These are phyloP conservation scores for Pica pica DNA, from an alignment of 2,113 vertebrate species.

Conservation along the genomic window DNA sequence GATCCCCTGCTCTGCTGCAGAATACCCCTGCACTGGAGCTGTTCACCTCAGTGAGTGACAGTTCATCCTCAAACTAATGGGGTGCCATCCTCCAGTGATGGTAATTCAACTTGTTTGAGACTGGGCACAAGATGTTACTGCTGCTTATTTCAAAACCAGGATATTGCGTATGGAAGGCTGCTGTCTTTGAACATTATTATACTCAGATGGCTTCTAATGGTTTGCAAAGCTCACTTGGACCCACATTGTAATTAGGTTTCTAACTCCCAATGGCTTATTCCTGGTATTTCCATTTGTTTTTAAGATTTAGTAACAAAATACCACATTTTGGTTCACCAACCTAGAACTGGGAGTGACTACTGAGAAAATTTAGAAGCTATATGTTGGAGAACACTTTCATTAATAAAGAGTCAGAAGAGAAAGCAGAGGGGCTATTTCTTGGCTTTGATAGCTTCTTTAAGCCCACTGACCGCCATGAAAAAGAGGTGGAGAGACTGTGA, in stretches of 20 bases:
- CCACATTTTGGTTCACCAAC: background rate
- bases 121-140: background rate
- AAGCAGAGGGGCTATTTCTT: background rate
- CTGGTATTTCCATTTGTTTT: background rate
- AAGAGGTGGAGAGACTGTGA: background rate
- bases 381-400: no score
- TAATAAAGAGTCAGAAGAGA: background rate
- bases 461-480: background rate
- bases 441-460: background rate
- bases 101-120: background rate
- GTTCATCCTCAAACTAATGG: background rate
- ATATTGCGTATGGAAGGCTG: background rate
- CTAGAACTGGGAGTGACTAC: background rate
- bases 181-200: background rate
- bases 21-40: background rate
- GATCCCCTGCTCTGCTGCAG: accelerated
- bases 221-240: background rate
- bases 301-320: background rate
- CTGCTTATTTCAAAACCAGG: background rate
- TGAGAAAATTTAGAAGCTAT: background rate
- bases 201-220: background rate
- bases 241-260: background rate
- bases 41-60: background rate
- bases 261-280: background rate
- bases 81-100: background rate